Conservation (phyloP, 2,888 invertebrate species). For the Oeneis ivallda region DNA sequence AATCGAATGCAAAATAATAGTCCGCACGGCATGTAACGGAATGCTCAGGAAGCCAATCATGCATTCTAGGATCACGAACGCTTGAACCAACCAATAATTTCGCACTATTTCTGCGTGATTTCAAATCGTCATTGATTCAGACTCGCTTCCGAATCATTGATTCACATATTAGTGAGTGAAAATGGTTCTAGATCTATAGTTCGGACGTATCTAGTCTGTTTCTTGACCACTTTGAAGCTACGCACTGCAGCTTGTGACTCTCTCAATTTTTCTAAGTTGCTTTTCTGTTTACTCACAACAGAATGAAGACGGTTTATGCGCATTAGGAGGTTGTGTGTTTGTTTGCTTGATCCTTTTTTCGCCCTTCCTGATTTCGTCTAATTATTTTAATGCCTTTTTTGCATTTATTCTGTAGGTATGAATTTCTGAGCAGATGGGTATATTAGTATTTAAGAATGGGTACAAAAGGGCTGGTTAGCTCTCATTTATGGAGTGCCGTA, state of each 20-base stretch:
- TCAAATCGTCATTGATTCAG: slow-evolving; percentile 51
- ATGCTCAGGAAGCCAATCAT: slow-evolving; percentile 50
- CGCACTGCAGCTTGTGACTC: background rate
- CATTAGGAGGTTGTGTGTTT: no score
- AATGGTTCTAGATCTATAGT: background rate
- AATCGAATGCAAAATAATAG: slow-evolving; percentile 56
- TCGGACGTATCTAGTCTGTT: background rate
- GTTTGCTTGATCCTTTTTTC: no score
- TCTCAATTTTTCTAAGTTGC: background rate
- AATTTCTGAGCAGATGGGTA: no score
- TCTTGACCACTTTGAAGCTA: background rate
- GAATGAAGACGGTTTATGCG: no score
- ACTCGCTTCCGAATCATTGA: slow-evolving; percentile 47
- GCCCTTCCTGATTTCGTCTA: no score
- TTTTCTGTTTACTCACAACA: background rate
- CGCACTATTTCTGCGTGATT: slow-evolving; percentile 53
- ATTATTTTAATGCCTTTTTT: no score
- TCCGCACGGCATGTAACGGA: slow-evolving; percentile 37
- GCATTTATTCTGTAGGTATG: no score
- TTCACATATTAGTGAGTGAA: slow-evolving; percentile 12
- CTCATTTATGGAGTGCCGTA: no score
- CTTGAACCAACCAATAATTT: slow-evolving; percentile 62
- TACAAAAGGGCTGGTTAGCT: no score
- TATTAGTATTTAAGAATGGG: no score
- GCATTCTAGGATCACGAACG: slow-evolving; percentile 53